Base-by-base conservation (phyloP, 2,113 vertebrate species). In the Cromileptes altivelis region DNA sequence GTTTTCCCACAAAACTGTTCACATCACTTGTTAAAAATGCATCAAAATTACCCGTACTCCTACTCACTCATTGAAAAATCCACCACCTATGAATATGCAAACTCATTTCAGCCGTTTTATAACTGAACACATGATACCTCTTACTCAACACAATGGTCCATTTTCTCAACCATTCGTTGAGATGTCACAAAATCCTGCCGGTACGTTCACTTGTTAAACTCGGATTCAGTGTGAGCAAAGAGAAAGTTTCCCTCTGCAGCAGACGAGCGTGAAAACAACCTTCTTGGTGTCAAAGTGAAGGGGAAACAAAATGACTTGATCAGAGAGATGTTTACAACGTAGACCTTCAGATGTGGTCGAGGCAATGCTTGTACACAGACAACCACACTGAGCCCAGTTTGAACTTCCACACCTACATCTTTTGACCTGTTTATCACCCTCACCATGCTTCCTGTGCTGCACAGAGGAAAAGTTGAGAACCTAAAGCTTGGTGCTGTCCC, bases 381-480 rank as follows among this genome's bases (percentile, higher is more conserved):
- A 64, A 30, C 40, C 63, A 25, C 49, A 8, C 19, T 18, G 30
- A 56, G 21, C 55, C 55, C 21, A 21, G n/a, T 27, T 62, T 30
- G 18, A 37, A 21, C 37, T 4, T 1, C 5, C 1, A 69, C 75
- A 21, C 64, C 30, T 65, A 0, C 58, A 70, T 11, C 40, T 45
- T 70, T 18, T 33, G 2, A 82, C 88, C 78, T 75, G 64, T 19
- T 21, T 10, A 42, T 45, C 57, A 70, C 42, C 47, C 37, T 63
- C 2, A 23, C 19, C 72, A 42, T 11, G 64, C 56, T 57, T 37
- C 71, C 42, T 11, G 47, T 15, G 56, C 5, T 75, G 55, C 70
- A 77, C 15, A n/a, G 30, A 1, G 23, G 23, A 58, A 82, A 87
- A 84, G 80, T 84, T 85, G 25, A 70, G 64, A 47, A 42, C 75